These are phyloP conservation scores for Peromyscus melanophrys DNA, from an alignment of 2,797 vertebrate genomes.

Conservation along the genomic window DNA sequence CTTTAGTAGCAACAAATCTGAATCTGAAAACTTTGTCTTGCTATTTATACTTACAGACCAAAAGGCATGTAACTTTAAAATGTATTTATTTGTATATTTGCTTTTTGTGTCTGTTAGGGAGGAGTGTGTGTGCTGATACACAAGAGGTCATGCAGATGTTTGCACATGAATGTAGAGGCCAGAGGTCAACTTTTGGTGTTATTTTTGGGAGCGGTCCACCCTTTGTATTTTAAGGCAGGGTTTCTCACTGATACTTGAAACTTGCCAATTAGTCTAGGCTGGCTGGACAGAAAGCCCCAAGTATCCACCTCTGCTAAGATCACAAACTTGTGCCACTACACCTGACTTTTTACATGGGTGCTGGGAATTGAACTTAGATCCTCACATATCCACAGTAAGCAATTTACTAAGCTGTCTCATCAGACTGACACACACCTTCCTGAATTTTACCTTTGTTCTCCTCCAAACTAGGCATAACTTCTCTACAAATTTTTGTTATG, in stretches of 20 bases:
- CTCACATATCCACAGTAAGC: background rate
- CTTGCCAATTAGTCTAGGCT: background rate
- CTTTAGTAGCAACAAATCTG: background rate
- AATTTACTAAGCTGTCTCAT: background rate
- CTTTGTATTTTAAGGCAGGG: background rate
- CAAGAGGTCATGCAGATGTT: background rate
- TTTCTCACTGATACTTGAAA: background rate
- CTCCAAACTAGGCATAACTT: slow-evolving; percentile 60
- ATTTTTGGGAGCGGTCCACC: background rate
- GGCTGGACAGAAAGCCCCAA: background rate
- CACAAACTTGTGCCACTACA: background rate
- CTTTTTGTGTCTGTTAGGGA: background rate
- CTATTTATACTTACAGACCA: slow-evolving; percentile 26
- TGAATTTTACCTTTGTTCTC: slow-evolving; percentile 58
- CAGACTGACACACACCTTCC: background rate
- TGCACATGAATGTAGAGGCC: background rate
- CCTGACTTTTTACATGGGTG: background rate
- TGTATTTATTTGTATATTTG: background rate
- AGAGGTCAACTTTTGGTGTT: background rate
- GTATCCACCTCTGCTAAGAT: background rate
- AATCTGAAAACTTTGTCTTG: slow-evolving; percentile 49
- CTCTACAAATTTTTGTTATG: slow-evolving; percentile 45
- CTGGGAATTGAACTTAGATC: background rate
- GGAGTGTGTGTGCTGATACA: background rate
- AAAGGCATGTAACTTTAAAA: background rate